A percentile compares a stretch with the other conserved stretches of the same genome.
phyloP scores from a whole-genome alignment of 1,140 invertebrate genomes.

The Odontomachus brunneus region DNA sequence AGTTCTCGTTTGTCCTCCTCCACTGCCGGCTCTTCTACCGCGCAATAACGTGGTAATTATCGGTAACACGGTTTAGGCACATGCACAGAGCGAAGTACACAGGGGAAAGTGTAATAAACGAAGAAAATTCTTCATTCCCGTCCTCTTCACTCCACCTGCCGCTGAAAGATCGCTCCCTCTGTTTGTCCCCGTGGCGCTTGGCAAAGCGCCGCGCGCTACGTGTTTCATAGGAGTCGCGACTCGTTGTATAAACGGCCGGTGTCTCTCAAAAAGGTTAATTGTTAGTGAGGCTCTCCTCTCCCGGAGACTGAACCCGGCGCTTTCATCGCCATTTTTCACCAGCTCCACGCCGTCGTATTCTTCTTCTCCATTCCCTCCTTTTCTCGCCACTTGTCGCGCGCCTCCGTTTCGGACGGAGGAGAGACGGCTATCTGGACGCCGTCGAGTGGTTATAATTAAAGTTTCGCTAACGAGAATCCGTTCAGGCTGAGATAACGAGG shows the following conservation, averaged over 20 bases:
- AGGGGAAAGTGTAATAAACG: not conserved
- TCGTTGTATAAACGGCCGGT: not conserved
- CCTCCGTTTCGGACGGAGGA: conserved; percentile 34
- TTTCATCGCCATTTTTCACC: conserved; percentile 48
- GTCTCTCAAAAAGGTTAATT: conserved; percentile 62
- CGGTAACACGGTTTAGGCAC: not conserved
- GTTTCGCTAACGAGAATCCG: conserved; percentile 76
- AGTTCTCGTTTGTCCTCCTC: not conserved
- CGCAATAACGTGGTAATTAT: conserved; percentile 1
- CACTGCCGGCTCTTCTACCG: not conserved
- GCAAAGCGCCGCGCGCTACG: conserved; percentile 6
- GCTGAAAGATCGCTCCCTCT: conserved; percentile 5
- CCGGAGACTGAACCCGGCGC: conserved; percentile 33
- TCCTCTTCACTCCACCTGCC: too few species aligned
- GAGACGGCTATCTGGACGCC: conserved; percentile 64
- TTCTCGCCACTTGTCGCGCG: conserved; percentile 41
- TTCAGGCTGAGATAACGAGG: conserved; percentile 74
- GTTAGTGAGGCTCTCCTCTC: conserved; percentile 49
- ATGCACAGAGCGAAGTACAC: not conserved
- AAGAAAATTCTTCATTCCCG: not conserved
- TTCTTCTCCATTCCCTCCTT: not conserved
- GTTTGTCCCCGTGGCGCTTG: not conserved
- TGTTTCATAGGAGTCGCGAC: conserved; percentile 6
- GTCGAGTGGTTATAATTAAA: conserved; percentile 76
- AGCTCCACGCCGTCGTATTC: not conserved